Percentiles rank a stretch among this genome's conserved stretches.
phyloP scores from a whole-genome alignment of 2,797 vertebrate genomes.

The Pangasius djambal region DNA sequence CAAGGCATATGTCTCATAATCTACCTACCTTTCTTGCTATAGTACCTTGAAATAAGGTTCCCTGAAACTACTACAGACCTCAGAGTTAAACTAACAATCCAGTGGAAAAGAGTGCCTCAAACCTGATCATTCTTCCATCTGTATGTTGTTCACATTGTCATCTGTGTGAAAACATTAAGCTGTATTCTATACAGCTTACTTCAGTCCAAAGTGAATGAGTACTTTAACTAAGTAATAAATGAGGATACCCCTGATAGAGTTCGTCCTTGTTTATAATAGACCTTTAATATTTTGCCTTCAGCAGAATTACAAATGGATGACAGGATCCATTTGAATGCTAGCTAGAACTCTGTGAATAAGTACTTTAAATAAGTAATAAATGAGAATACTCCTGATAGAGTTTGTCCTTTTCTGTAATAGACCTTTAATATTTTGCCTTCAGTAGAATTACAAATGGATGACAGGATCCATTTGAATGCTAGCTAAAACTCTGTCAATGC shows the following conservation, averaged over 20 bases:
- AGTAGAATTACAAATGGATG: not conserved
- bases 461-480: slow-evolving; percentile 1
- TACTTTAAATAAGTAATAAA: not conserved
- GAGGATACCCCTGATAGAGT: not conserved
- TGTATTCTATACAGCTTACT: not conserved
- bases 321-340: not conserved
- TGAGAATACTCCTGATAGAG: not conserved
- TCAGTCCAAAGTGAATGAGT: not conserved
- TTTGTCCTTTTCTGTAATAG: not conserved
- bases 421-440: not conserved
- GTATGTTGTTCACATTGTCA: slow-evolving; percentile 27
- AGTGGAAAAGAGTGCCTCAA: slow-evolving; percentile 9
- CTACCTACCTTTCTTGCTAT: not conserved
- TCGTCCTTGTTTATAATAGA: not conserved
- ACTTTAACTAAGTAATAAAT: not conserved
- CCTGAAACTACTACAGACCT: not conserved
- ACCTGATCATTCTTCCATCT: slow-evolving; percentile 16
- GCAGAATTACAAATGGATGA: slow-evolving; percentile 2
- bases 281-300: not conserved
- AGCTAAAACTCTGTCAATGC: not conserved
- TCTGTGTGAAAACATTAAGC: not conserved
- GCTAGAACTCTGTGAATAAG: not conserved
- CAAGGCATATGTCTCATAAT: not conserved
- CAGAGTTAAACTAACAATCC: slow-evolving; percentile 25
- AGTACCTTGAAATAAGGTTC: not conserved